phyloP scores from a whole-genome alignment of 2,113 vertebrate species.

The Noctilio leporinus region DNA sequence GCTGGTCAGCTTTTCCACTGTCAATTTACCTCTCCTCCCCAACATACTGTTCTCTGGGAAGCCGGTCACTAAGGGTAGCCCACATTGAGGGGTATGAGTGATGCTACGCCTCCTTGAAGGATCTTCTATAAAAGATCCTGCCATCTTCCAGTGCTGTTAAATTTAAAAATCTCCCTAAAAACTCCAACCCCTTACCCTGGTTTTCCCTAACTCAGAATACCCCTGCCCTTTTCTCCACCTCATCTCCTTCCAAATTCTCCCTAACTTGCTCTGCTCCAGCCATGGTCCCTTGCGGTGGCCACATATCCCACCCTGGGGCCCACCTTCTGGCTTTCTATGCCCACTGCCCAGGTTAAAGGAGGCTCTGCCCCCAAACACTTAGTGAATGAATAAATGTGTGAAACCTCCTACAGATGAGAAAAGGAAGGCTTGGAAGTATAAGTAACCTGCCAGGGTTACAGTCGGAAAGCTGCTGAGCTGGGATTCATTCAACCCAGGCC shows the following conservation, averaged over 20 bases:
- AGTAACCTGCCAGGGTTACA: background rate
- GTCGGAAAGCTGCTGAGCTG: background rate
- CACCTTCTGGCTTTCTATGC: background rate
- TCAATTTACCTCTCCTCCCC: background rate
- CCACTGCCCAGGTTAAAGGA: background rate
- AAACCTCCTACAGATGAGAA: background rate
- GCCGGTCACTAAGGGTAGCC: background rate
- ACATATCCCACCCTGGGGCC: background rate
- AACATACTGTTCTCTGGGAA: background rate
- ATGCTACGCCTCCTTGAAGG: background rate
- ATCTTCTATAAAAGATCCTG: background rate
- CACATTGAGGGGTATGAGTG: background rate
- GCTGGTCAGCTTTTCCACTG: fast-evolving
- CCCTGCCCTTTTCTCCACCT: background rate
- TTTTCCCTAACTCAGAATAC: background rate
- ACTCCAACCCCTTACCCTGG: background rate
- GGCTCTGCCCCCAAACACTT: background rate
- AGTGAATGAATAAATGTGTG: background rate
- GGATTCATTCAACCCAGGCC: background rate
- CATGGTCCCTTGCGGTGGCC: background rate
- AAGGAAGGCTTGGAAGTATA: background rate
- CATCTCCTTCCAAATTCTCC: background rate
- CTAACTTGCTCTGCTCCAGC: fast-evolving
- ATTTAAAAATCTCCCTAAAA: background rate
- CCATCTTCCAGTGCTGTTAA: background rate